These are phyloP conservation scores for Ectropis crepuscularia DNA, from an alignment of 2,888 invertebrate genomes.

Conservation along the genomic window DNA sequence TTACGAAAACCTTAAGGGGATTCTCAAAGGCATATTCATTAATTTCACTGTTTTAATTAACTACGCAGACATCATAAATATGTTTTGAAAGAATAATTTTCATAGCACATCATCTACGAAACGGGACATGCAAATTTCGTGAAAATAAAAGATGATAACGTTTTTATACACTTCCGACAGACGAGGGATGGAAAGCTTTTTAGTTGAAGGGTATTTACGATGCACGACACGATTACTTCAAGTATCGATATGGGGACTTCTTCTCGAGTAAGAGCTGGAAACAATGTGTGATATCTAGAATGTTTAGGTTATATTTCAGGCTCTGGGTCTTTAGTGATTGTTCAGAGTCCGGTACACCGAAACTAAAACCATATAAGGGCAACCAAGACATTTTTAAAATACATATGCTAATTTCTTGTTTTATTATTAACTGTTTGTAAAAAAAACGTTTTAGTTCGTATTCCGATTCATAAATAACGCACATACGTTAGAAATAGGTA, in stretches of 20 bases:
- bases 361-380: too few relatives aligned
- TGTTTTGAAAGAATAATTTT: constrained; percentile 73
- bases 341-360: too few relatives aligned
- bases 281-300: too few relatives aligned
- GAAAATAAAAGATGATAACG: constrained; percentile 80
- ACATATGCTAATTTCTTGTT: too few relatives aligned
- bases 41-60: constrained; percentile 63
- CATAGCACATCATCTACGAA: constrained; percentile 77
- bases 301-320: too few relatives aligned
- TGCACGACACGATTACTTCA: constrained; percentile 44
- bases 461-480: too few relatives aligned
- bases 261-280: background rate
- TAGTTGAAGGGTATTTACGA: constrained; percentile 46
- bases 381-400: too few relatives aligned
- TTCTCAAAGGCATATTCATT: constrained; percentile 40
- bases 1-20: constrained; percentile 30
- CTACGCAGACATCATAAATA: constrained; percentile 73
- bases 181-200: constrained; percentile 52
- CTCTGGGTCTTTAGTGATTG: too few relatives aligned
- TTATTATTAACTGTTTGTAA: too few relatives aligned
- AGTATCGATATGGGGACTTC: background rate
- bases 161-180: constrained; percentile 78
- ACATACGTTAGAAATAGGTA: too few relatives aligned
- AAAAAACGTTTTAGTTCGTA: too few relatives aligned
- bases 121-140: constrained; percentile 81